Evolutionary conservation across 92 coral and sea anemone genomes (phyloP), one percentile per base, ranked within the genome.

Genomic region (Heteractis magnifica): DNA sequence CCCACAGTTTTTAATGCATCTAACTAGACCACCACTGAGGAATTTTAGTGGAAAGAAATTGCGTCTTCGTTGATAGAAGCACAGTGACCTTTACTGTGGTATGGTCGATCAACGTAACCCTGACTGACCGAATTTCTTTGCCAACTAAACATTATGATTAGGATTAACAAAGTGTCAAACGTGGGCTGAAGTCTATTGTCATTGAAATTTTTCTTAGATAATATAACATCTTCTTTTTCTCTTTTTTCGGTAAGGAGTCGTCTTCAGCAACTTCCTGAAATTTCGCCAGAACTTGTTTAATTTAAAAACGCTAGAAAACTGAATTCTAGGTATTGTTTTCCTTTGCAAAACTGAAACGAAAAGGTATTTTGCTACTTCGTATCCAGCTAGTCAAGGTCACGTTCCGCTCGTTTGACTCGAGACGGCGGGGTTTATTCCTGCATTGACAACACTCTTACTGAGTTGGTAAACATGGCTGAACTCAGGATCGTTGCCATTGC

Each of bases 81-180:
- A 11, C 8, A 3, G 48, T 68, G 73, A 68, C 49, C 49, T 68
- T 53, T 53, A 53, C 14, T 23, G 21, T 68, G 0, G 23, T 23
- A 68, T 21, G 44, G 48, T 20, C 44, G 44, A 34, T 34, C 11
- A 68, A 68, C 73, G 14, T 10, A 20, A 23, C 73, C 73, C 73
- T 18, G 8, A 26, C 4, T 8, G 73, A 9, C 73, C 4, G 49
- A 68, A 10, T 26, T 68, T 21, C 50, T 68, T 41, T 68, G 73
- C 73, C 73, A 68, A 68, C 41, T 68, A 26, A 68, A 26, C 73
- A 68, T 68, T 68, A 4, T 68, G 73, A 68, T 10, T 68, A 3
- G 71, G 71, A 64, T 64, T 64, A 68, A 11, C 49, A 68, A 23
- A 68, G 73, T 68, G 73, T 21, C 73, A 68, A 68, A 68, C 49